These are phyloP conservation scores for Notarius lentiginosus DNA, from an alignment of 2,113 vertebrate species.

Conservation along the genomic window DNA sequence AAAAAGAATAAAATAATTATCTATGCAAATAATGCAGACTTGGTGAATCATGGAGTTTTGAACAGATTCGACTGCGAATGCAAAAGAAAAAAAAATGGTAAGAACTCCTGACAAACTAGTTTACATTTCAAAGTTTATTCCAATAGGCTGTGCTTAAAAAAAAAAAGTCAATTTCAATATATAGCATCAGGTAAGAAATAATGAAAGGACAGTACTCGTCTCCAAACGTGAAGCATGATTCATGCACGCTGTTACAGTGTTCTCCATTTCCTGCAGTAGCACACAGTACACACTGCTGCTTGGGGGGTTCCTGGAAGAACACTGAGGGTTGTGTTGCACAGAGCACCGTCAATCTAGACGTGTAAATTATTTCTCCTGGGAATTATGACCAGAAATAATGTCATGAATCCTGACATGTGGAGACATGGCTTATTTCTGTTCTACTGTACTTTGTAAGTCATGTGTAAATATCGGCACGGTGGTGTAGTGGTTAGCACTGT, in stretches of 20 bases:
- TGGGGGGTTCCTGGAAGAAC: constrained; percentile 26
- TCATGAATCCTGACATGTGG: no score
- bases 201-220: constrained; percentile 8
- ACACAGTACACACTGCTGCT: not conserved
- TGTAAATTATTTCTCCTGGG: not conserved
- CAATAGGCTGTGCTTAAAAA: constrained; percentile 40
- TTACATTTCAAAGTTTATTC: constrained; percentile 57
- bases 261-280: constrained; percentile 19
- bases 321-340: not conserved
- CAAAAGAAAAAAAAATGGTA: not conserved
- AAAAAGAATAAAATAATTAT: not conserved
- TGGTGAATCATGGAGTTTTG: not conserved
- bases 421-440: not conserved
- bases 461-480: no score
- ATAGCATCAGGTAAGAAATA: constrained; percentile 33
- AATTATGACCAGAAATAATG: not conserved
- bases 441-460: not conserved
- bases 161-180: constrained; percentile 33
- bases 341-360: not conserved
- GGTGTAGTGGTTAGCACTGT: no score
- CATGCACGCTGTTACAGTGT: constrained; percentile 49
- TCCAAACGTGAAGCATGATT: constrained; percentile 20
- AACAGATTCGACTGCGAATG: not conserved
- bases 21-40: not conserved
- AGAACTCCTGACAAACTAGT: not conserved